These are phyloP conservation scores for Toxotes jaculatrix DNA, from an alignment of 2,113 vertebrate species.

Conservation along the genomic window DNA sequence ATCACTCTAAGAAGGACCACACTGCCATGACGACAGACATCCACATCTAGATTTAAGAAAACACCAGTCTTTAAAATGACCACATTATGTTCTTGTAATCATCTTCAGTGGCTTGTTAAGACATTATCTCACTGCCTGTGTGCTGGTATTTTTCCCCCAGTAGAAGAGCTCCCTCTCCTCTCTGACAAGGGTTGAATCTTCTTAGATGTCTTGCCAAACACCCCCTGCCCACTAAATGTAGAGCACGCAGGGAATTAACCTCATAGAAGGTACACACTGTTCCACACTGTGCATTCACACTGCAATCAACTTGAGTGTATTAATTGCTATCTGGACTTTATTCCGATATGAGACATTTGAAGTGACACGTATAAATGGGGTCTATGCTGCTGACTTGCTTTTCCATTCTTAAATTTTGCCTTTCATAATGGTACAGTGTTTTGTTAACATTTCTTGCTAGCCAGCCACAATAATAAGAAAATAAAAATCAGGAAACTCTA, in stretches of 20 bases:
- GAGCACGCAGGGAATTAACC: neutral
- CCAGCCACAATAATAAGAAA: neutral
- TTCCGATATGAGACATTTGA: neutral
- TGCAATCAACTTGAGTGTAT: neutral
- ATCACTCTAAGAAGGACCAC: constrained; percentile 58
- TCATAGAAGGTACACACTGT: neutral
- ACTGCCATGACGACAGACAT: constrained; percentile 64
- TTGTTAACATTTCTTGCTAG: neutral
- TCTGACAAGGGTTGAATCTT: neutral
- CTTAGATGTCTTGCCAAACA: constrained; percentile 15
- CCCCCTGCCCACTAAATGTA: neutral
- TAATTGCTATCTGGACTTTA: neutral
- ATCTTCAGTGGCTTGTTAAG: constrained; percentile 63
- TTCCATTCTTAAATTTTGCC: neutral
- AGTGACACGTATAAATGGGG: neutral
- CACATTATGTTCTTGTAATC: constrained; percentile 52
- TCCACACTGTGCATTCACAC: constrained; percentile 31
- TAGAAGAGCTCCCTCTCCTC: neutral
- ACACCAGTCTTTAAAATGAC: constrained; percentile 22
- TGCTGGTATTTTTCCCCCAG: constrained; percentile 5
- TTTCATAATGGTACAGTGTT: neutral
- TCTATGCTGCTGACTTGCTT: neutral
- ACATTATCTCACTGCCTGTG: constrained; percentile 47
- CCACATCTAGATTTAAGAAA: constrained; percentile 47
- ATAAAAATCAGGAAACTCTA: neutral